phyloP scores from a whole-genome alignment of 2,888 invertebrate species.

The Sminthurides aquaticus region DNA sequence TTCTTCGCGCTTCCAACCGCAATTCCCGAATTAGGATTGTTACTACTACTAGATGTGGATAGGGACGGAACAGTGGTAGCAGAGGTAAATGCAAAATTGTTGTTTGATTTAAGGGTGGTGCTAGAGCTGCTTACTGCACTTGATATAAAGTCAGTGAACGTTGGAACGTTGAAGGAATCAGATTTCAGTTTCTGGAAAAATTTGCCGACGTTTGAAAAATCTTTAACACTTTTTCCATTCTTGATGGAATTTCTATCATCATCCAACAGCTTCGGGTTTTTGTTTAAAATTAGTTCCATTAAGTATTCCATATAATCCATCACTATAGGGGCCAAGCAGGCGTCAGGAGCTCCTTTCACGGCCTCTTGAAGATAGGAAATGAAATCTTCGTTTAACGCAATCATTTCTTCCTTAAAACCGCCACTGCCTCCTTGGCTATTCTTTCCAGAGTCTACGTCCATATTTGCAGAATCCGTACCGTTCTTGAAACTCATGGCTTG shows the following conservation, averaged over 20 bases:
- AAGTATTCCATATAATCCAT: constrained; percentile 32
- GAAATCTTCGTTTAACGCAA: constrained; percentile 27
- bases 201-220: constrained; percentile 24
- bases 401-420: constrained; percentile 8
- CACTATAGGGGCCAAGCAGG: constrained; percentile 27
- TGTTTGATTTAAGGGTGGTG: neutral
- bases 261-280: constrained; percentile 5
- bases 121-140: neutral
- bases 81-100: too few relatives aligned
- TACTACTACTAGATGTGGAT: neutral
- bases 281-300: constrained; percentile 19
- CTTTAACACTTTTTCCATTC: constrained; percentile 1
- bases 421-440: too few relatives aligned
- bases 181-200: constrained; percentile 26
- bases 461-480: too few relatives aligned
- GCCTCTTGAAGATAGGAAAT: constrained; percentile 19
- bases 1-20: too few relatives aligned
- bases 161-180: neutral
- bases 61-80: neutral
- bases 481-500: too few relatives aligned
- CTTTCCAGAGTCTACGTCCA: too few relatives aligned
- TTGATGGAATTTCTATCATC: constrained; percentile 8
- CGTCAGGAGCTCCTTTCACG: constrained; percentile 22
- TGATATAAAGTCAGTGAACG: neutral
- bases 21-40: too few relatives aligned